Evolutionary conservation across 2,888 invertebrate genomes (phyloP).

Genomic region (Dione juno): DNA sequence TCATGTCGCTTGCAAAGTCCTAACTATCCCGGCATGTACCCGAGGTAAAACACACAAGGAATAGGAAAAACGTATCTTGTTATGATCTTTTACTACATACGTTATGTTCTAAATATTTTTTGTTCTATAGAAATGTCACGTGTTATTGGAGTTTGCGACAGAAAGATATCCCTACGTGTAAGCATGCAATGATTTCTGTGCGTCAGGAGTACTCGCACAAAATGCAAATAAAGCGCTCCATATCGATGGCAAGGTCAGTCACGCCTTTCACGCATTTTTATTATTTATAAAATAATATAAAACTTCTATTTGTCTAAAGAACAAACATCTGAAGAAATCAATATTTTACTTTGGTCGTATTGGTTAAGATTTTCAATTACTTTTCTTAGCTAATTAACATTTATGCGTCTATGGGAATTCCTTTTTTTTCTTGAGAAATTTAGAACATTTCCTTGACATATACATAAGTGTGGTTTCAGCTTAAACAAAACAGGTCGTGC

Average conservation of each 20-base stretch:
- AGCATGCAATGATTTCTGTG: slow-evolving; percentile 95
- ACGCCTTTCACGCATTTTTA: slow-evolving; percentile 40
- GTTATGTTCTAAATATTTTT: not conserved
- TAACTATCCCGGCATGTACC: slow-evolving; percentile 95
- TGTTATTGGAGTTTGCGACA: slow-evolving; percentile 95
- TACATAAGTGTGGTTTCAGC: slow-evolving; percentile 57
- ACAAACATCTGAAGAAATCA: not conserved
- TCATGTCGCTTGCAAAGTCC: slow-evolving; percentile 94
- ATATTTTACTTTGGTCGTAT: not conserved
- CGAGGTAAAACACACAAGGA: slow-evolving; percentile 60
- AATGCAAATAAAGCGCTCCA: slow-evolving; percentile 87
- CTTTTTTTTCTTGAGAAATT: not conserved
- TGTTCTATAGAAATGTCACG: slow-evolving; percentile 88
- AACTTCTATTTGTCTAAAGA: not conserved
- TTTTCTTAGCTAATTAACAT: too few species aligned
- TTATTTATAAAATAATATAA: not conserved
- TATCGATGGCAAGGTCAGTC: slow-evolving; percentile 85
- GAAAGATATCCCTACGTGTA: slow-evolving; percentile 93
- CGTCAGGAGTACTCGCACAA: slow-evolving; percentile 89
- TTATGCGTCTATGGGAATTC: too few species aligned
- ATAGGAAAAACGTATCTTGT: not conserved
- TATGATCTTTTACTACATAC: not conserved
- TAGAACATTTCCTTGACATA: not conserved
- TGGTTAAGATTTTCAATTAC: too few species aligned
- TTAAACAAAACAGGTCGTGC: slow-evolving; percentile 88